These are phyloP conservation scores for Siniperca knerii DNA, from an alignment of 2,113 vertebrate genomes.

Conservation along the genomic window DNA sequence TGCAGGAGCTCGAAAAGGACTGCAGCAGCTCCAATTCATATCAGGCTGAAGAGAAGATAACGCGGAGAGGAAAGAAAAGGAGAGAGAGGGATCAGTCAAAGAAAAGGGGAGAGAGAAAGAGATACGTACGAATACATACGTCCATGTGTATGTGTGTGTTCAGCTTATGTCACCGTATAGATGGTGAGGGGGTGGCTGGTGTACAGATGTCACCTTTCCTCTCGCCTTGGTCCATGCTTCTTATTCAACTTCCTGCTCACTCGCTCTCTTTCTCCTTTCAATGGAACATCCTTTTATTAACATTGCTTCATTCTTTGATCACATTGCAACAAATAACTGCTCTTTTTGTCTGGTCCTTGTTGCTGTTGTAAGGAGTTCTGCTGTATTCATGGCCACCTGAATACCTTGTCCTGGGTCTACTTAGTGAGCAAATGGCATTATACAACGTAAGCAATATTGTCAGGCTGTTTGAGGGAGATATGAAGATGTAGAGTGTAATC, in stretches of 20 bases:
- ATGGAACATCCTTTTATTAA: neutral
- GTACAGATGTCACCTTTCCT: slow-evolving; percentile 30
- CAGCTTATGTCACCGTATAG: slow-evolving; percentile 32
- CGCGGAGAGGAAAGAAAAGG: neutral
- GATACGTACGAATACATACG: neutral
- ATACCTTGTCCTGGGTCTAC: neutral
- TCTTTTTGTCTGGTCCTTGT: neutral
- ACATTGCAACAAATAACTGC: neutral
- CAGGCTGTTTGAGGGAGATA: slow-evolving; percentile 6
- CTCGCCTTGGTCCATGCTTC: neutral
- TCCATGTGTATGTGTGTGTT: slow-evolving; percentile 9
- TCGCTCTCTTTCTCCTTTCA: neutral
- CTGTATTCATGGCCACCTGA: slow-evolving; percentile 20
- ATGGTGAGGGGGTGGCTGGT: slow-evolving; percentile 19
- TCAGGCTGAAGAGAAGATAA: slow-evolving; percentile 42
- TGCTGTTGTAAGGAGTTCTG: neutral
- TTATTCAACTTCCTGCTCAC: neutral
- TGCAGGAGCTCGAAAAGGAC: slow-evolving; percentile 43
- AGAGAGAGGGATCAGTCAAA: slow-evolving; percentile 17
- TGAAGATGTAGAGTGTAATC: slow-evolving; percentile 4
- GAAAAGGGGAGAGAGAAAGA: neutral
- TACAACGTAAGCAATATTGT: slow-evolving; percentile 17
- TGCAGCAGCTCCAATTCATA: slow-evolving; percentile 47
- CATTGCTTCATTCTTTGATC: neutral
- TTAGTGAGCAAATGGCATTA: slow-evolving; percentile 18